Percentiles rank a stretch among this genome's conserved stretches.
phyloP scores from a whole-genome alignment of 2,113 vertebrate genomes.

The Xiphias gladius region DNA sequence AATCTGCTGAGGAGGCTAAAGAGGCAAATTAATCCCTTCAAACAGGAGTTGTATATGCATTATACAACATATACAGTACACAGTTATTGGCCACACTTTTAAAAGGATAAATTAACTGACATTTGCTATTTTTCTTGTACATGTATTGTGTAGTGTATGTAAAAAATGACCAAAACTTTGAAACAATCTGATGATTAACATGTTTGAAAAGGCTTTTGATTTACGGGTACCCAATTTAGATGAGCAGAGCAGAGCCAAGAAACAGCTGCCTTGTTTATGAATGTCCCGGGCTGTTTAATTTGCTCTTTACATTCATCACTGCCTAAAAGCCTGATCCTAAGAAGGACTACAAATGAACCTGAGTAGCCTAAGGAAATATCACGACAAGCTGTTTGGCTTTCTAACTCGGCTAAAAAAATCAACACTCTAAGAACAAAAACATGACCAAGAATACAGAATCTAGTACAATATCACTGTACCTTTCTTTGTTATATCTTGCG shows the following conservation, averaged over 20 bases:
- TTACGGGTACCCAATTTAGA: constrained; percentile 22
- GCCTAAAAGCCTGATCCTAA: constrained; percentile 45
- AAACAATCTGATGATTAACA: constrained; percentile 29
- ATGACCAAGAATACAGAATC: not conserved
- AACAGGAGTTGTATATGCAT: constrained; percentile 21
- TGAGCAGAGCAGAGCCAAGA: constrained; percentile 39
- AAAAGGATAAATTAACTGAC: constrained; percentile 25
- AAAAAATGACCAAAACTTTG: not conserved
- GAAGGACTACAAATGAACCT: constrained; percentile 59
- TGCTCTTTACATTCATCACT: constrained; percentile 61
- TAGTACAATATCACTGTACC: too few relatives aligned
- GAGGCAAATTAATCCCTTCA: constrained; percentile 33
- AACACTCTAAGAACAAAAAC: constrained; percentile 32
- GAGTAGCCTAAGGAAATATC: constrained; percentile 59
- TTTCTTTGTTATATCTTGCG: constrained; percentile 12
- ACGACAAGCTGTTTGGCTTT: constrained; percentile 49
- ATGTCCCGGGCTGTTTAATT: constrained; percentile 53
- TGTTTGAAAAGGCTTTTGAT: constrained; percentile 41
- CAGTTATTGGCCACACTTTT: constrained; percentile 30
- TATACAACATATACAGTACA: not conserved
- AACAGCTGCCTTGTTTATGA: constrained; percentile 47
- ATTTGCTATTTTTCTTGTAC: constrained; percentile 22
- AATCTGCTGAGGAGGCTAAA: constrained; percentile 28
- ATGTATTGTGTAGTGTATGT: constrained; percentile 7
- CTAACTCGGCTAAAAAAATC: constrained; percentile 55